Evolutionary conservation across 1,140 invertebrate species (phyloP).

Genomic region (Cydia strobilella): DNA sequence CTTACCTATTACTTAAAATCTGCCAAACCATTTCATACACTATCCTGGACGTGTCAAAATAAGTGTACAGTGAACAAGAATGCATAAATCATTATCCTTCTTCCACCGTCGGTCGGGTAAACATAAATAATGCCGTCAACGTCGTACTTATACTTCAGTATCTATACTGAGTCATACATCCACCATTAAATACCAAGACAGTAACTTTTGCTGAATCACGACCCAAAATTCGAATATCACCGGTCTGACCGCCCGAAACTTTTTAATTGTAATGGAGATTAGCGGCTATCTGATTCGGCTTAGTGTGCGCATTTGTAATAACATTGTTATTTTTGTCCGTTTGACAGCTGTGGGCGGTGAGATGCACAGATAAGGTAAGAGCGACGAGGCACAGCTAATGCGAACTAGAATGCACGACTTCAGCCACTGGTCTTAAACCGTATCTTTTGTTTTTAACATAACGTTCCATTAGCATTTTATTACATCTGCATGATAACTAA

Average conservation of each 20-base stretch:
- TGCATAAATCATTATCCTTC: neutral
- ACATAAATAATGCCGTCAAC: neutral
- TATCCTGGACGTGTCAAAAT: too few species aligned
- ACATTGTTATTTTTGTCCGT: constrained; percentile 75
- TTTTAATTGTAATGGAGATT: constrained; percentile 78
- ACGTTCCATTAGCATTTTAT: neutral
- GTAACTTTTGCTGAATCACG: constrained; percentile 54
- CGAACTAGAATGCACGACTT: constrained; percentile 56
- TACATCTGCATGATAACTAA: neutral
- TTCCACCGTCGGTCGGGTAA: neutral
- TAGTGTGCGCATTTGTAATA: constrained; percentile 73
- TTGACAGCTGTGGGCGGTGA: constrained; percentile 73
- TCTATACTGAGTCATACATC: neutral
- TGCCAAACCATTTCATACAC: too few species aligned
- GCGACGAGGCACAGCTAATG: constrained; percentile 50
- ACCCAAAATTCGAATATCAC: constrained; percentile 45
- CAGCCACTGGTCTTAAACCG: constrained; percentile 51
- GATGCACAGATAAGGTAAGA: constrained; percentile 59
- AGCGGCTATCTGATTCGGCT: constrained; percentile 67
- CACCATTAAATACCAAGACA: constrained; percentile 39
- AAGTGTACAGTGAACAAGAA: neutral
- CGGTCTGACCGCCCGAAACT: constrained; percentile 46
- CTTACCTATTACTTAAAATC: too few species aligned
- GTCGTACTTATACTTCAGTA: neutral
- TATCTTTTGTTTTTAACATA: constrained; percentile 42